phyloP scores from a whole-genome alignment of 2,113 vertebrate species.

The Lipophrys pholis region DNA sequence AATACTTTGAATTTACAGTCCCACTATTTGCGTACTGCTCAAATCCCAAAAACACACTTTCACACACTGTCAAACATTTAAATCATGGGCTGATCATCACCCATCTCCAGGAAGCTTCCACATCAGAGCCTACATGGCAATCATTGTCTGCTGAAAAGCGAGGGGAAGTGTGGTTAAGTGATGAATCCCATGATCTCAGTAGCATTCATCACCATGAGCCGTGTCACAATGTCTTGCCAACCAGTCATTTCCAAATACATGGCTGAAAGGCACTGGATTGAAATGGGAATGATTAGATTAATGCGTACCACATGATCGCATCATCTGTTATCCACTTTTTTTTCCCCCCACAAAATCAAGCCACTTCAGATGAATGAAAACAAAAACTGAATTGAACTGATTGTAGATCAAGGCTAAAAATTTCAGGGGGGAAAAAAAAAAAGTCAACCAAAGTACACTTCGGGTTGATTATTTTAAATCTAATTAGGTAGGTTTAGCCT shows the following conservation, averaged over 20 bases:
- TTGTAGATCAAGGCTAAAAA: too few relatives aligned
- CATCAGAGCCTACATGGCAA: slow-evolving; percentile 31
- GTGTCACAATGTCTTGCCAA: slow-evolving; percentile 6
- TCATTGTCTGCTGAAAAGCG: slow-evolving; percentile 34
- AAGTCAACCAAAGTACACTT: too few relatives aligned
- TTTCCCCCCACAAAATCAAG: too few relatives aligned
- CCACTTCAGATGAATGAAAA: background rate
- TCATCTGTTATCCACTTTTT: background rate
- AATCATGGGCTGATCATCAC: slow-evolving; percentile 34
- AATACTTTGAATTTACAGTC: slow-evolving; percentile 8
- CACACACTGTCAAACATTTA: background rate
- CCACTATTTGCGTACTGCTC: background rate
- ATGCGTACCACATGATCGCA: slow-evolving; percentile 10
- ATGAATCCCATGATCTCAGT: slow-evolving; percentile 44
- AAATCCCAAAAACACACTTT: background rate
- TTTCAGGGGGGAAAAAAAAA: too few relatives aligned
- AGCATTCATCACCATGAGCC: slow-evolving; percentile 14
- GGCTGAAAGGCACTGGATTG: slow-evolving; percentile 1
- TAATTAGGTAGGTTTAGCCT: too few relatives aligned
- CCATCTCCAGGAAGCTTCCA: slow-evolving; percentile 18
- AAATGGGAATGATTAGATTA: slow-evolving; percentile 11
- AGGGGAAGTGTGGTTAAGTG: slow-evolving; percentile 15
- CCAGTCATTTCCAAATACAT: slow-evolving; percentile 13
- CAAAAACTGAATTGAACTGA: background rate
- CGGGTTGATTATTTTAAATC: too few relatives aligned